Evolutionary conservation across 2,113 vertebrate genomes (phyloP).

Genomic region (Martes martes): DNA sequence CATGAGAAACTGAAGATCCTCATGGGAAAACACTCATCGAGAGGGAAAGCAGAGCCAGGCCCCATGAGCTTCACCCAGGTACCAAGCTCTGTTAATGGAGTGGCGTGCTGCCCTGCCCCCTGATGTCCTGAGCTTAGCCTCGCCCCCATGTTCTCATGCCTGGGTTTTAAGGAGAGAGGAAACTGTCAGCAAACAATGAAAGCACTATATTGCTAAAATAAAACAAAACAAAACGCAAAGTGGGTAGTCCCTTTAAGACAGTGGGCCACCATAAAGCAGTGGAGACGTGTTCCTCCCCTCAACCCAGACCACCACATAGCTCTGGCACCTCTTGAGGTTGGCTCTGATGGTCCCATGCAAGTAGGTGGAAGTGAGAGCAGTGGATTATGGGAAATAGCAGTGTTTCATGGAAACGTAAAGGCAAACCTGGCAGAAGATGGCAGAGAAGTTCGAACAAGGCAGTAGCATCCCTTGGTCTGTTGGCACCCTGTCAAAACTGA

Average conservation of each 20-base stretch:
- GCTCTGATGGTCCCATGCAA: neutral
- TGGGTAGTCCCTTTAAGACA: neutral
- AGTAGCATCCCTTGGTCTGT: neutral
- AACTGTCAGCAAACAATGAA: neutral
- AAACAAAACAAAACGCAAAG: neutral
- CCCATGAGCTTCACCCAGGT: neutral
- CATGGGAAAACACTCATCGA: neutral
- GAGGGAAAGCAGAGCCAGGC: neutral
- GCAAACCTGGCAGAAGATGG: neutral
- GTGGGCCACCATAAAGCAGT: too few relatives aligned
- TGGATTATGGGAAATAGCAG: neutral
- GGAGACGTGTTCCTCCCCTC: accelerated
- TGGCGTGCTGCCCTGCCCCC: neutral
- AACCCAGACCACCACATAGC: neutral
- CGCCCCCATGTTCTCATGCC: accelerated
- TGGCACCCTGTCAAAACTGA: neutral
- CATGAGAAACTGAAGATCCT: neutral
- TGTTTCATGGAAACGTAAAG: neutral
- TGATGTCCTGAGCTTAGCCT: neutral
- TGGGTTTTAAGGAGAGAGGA: neutral
- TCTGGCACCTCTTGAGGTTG: neutral
- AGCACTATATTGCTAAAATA: neutral
- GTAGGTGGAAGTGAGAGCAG: too few relatives aligned
- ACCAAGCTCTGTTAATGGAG: neutral
- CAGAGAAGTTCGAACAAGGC: neutral